Evolutionary conservation across 2,888 invertebrate genomes (phyloP).

Genomic region (Ectobius pallidus): DNA sequence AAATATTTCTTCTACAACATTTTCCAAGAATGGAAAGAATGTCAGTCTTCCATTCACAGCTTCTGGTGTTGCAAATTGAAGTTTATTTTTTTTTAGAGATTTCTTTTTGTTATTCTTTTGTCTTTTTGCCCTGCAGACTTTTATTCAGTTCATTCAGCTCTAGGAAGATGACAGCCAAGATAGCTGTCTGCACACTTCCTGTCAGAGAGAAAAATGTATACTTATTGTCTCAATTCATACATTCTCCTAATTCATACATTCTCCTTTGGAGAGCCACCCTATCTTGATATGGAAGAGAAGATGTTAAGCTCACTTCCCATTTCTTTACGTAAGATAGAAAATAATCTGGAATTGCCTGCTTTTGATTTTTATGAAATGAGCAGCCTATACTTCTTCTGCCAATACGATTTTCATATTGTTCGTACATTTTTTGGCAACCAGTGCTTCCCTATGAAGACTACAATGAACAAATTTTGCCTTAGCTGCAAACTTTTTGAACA

Average conservation of each 20-base stretch:
- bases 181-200: no score
- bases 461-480: not conserved
- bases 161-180: no score
- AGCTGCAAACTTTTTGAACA: not conserved
- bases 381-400: not conserved
- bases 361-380: conserved; percentile 2
- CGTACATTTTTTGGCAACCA: not conserved
- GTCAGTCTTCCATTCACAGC: no score
- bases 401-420: no score
- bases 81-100: no score
- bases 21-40: no score
- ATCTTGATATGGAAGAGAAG: not conserved
- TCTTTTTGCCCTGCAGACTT: no score
- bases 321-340: conserved; percentile 14
- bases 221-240: not conserved
- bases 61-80: no score
- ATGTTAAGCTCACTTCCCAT: not conserved
- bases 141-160: no score
- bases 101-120: no score
- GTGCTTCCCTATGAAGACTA: conserved; percentile 6
- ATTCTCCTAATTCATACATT: not conserved
- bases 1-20: no score
- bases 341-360: no score
- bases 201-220: not conserved
- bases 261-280: not conserved